Conservation (phyloP, 2,797 vertebrate species). For the Oreochromis mossambicus region DNA sequence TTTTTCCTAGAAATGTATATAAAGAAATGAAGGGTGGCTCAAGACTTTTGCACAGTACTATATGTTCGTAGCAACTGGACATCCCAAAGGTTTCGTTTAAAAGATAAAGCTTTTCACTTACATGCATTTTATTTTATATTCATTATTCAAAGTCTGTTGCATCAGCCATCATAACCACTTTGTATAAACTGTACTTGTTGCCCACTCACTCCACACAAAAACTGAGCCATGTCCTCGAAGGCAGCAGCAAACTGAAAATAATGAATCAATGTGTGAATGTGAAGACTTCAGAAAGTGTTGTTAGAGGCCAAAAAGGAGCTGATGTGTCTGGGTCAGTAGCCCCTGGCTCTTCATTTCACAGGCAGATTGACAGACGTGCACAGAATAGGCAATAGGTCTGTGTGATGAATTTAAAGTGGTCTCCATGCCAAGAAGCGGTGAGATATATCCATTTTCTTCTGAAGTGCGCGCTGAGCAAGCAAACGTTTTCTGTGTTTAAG, state of each 20-base stretch:
- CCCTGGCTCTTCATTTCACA: conserved; percentile 61
- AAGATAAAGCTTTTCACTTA: not conserved
- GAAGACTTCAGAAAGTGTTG: conserved; percentile 55
- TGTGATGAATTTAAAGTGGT: conserved; percentile 48
- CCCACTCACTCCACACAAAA: conserved; percentile 11
- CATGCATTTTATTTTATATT: not conserved
- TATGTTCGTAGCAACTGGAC: not conserved
- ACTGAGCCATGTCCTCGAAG: conserved; percentile 2
- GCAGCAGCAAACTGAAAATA: conserved; percentile 31
- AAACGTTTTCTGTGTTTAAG: not conserved
- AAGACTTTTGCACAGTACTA: not conserved
- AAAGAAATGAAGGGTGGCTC: not conserved
- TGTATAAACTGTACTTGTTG: conserved; percentile 27
- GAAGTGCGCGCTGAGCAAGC: not conserved
- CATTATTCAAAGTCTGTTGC: not conserved
- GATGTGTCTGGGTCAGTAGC: conserved; percentile 55
- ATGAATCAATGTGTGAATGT: conserved; percentile 45
- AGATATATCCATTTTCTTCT: conserved; percentile 3
- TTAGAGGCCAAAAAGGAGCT: conserved; percentile 47
- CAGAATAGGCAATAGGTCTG: conserved; percentile 30
- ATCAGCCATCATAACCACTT: not conserved
- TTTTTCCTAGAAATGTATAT: not conserved
- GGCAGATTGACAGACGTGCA: conserved; percentile 52
- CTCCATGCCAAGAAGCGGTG: conserved; percentile 17
- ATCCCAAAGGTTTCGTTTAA: not conserved